phyloP scores from a whole-genome alignment of 2,797 vertebrate species.

The Cygnus olor region DNA sequence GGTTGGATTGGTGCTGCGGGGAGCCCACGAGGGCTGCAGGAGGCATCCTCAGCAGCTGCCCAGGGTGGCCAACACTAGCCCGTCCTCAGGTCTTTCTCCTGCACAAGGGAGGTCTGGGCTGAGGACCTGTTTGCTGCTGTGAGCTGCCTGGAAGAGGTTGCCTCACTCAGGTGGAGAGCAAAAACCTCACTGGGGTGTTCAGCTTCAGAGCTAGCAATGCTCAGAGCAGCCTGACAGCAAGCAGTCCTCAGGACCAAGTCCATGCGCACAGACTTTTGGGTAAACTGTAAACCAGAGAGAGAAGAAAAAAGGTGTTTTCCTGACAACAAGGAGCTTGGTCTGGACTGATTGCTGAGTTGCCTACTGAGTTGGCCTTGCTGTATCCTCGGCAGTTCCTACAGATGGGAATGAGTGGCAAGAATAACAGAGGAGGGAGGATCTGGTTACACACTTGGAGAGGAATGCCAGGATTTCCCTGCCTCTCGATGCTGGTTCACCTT shows the following conservation, averaged over 20 bases:
- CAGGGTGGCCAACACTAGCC: not conserved
- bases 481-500: not conserved
- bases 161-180: not conserved
- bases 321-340: not conserved
- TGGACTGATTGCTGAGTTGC: not conserved
- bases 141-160: not conserved
- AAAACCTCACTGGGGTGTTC: not conserved
- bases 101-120: not conserved
- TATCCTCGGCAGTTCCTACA: not conserved
- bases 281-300: not conserved
- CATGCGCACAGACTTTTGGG: not conserved
- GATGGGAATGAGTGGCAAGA: slow-evolving; percentile 21
- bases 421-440: slow-evolving; percentile 13
- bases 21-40: not conserved
- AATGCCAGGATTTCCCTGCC: slow-evolving; percentile 29
- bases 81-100: not conserved
- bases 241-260: not conserved
- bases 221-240: not conserved
- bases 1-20: not conserved
- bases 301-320: not conserved
- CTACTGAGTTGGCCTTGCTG: slow-evolving; percentile 2
- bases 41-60: not conserved
- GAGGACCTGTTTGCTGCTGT: not conserved
- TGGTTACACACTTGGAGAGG: slow-evolving; percentile 19
- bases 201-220: not conserved